Percentiles rank a stretch among this genome's conserved stretches.
These are phyloP conservation scores for Cricetomys ansorgei DNA, from an alignment of 2,113 vertebrate species.

Conservation along the genomic window DNA sequence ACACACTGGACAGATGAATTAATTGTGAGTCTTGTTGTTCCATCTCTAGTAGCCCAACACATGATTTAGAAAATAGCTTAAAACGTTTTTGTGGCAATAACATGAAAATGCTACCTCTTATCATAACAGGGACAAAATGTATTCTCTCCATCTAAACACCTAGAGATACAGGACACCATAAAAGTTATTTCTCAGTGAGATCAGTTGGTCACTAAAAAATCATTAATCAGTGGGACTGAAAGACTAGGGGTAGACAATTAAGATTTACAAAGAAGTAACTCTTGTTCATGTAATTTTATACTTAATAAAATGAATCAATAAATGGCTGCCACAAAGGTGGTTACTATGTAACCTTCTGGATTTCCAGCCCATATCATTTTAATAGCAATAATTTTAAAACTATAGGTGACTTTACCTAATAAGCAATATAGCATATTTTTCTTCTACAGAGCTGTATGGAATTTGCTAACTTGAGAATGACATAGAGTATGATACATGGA, in stretches of 20 bases:
- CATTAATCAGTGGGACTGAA: conserved; percentile 32
- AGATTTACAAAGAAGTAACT: conserved; percentile 11
- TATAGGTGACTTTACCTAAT: neutral
- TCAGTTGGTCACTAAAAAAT: neutral
- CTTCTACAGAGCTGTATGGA: neutral
- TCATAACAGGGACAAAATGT: neutral
- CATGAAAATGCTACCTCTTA: neutral
- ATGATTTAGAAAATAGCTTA: neutral
- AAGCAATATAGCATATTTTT: neutral
- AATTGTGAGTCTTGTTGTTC: neutral
- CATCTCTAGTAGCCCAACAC: neutral
- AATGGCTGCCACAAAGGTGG: neutral
- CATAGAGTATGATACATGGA: neutral
- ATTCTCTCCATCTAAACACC: neutral
- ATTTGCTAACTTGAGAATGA: neutral
- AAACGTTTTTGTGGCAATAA: neutral
- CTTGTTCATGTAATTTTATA: conserved; percentile 7
- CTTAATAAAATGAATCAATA: conserved; percentile 23
- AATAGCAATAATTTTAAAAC: neutral
- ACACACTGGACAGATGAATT: neutral
- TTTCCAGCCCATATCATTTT: neutral
- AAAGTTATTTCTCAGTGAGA: neutral
- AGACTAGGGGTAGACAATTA: neutral
- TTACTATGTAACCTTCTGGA: neutral
- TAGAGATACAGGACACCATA: neutral